Conservation (phyloP, 53 echinoderm and acorn worm genomes). For the Glandiceps talaboti region DNA sequence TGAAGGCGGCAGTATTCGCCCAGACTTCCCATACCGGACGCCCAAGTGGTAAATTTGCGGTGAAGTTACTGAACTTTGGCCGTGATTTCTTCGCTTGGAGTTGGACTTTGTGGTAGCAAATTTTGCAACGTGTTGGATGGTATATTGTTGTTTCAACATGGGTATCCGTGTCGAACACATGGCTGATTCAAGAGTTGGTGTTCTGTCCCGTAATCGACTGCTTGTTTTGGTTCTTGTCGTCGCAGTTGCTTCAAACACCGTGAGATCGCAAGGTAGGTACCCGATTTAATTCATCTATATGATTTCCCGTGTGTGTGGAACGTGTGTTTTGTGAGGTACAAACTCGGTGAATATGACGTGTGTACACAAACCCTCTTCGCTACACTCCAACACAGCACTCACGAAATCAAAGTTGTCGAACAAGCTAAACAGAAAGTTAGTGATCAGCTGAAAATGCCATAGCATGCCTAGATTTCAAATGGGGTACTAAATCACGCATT, state of each 20-base stretch:
- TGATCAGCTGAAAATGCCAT: not conserved
- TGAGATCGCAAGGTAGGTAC: not conserved
- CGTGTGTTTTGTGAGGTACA: no score
- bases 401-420: not conserved
- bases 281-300: not conserved
- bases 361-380: no score
- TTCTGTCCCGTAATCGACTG: not conserved
- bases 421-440: not conserved
- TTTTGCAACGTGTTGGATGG: not conserved
- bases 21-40: not conserved
- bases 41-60: not conserved
- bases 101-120: not conserved
- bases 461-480: not conserved
- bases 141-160: not conserved
- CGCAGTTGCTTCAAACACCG: not conserved
- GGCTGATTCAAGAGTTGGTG: not conserved
- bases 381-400: no score
- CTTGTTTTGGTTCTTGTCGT: not conserved
- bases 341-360: no score
- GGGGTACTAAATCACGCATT: not conserved
- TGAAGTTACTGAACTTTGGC: not conserved
- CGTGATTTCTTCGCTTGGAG: not conserved
- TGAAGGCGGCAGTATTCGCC: not conserved
- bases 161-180: not conserved
- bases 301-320: not conserved